Conservation (phyloP, 1,140 invertebrate genomes). For the Popillia japonica region DNA sequence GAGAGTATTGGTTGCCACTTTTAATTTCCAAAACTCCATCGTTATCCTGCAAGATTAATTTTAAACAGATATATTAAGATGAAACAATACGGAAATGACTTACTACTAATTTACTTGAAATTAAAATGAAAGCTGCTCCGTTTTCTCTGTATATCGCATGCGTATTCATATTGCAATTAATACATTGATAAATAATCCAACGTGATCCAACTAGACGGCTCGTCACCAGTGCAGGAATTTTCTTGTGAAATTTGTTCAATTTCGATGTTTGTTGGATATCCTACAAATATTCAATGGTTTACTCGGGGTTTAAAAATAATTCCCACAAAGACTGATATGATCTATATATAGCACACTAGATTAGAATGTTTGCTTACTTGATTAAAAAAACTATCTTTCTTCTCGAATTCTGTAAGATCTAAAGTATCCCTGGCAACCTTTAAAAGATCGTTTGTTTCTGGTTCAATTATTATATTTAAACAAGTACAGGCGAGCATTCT, state of each 20-base stretch:
- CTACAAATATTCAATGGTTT: conserved; percentile 49
- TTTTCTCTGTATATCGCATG: conserved; percentile 64
- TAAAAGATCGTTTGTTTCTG: conserved; percentile 58
- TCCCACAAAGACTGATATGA: conserved; percentile 1
- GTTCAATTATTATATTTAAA: conserved; percentile 63
- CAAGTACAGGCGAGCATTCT: conserved; percentile 62
- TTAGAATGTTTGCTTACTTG: conserved; percentile 54
- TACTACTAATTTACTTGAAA: conserved; percentile 62
- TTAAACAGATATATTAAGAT: neutral
- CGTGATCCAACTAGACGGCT: conserved; percentile 59
- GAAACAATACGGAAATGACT: conserved; percentile 47
- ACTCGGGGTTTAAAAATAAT: conserved; percentile 42
- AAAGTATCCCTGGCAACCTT: conserved; percentile 52
- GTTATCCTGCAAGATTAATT: neutral
- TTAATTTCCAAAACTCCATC: neutral
- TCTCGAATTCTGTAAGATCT: conserved; percentile 58
- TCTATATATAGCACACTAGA: neutral
- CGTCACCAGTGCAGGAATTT: conserved; percentile 62
- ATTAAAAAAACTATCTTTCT: conserved; percentile 60
- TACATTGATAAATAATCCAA: conserved; percentile 64
- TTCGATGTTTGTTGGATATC: conserved; percentile 59
- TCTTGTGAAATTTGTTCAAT: conserved; percentile 62
- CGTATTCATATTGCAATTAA: conserved; percentile 59
- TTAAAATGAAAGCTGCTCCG: conserved; percentile 62
- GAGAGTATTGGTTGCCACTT: neutral